A percentile compares a stretch with the other conserved stretches of the same genome.
These are phyloP conservation scores for Didymodactylos carnosus DNA, from an alignment of 2,888 invertebrate species.

Conservation along the genomic window DNA sequence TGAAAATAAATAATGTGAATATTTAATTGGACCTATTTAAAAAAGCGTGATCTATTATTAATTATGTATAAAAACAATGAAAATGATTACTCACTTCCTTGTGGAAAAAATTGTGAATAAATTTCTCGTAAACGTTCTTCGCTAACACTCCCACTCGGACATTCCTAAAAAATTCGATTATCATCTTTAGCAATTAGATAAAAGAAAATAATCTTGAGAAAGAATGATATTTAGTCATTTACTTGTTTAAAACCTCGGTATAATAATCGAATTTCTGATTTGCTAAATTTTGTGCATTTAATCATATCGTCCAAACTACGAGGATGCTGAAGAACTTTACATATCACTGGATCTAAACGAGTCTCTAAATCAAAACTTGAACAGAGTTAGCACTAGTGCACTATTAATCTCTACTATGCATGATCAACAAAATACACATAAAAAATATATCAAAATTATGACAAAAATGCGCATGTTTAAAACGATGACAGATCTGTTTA, in stretches of 20 bases:
- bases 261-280: conserved; percentile 66
- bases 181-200: no score
- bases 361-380: background rate
- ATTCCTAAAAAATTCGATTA: conserved; percentile 31
- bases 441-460: no score
- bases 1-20: conserved; percentile 77
- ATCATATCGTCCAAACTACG: conserved; percentile 9
- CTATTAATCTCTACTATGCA: no score
- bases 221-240: conserved; percentile 8
- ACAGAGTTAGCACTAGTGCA: no score
- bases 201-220: no score
- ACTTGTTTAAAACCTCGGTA: conserved; percentile 91
- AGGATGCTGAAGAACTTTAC: background rate
- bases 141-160: conserved; percentile 68
- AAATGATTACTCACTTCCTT: conserved; percentile 59
- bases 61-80: background rate
- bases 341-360: background rate
- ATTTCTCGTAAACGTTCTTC: conserved; percentile 89
- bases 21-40: conserved; percentile 59
- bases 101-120: conserved; percentile 87
- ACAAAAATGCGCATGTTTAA: no score
- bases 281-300: conserved; percentile 45
- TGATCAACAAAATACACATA: no score
- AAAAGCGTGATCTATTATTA: no score
- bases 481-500: no score